Evolutionary conservation across 2,888 invertebrate genomes (phyloP), one percentile per base, ranked within the genome.

Genomic region (Sarcophaga subvicina): DNA sequence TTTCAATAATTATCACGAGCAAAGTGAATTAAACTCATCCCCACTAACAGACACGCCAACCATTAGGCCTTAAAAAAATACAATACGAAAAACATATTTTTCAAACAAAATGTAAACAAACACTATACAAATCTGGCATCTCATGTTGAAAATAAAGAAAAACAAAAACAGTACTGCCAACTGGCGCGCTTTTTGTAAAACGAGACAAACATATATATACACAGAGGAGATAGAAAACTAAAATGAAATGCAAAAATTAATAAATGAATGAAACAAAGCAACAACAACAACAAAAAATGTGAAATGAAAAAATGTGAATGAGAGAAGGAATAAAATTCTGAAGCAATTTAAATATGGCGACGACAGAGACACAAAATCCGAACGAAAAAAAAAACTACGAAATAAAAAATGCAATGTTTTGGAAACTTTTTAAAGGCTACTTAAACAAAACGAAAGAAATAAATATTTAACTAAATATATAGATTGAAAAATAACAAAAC

Each of bases 151-250:
- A 8, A 12, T 17, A n/a, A 77, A 69, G 77, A 64, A 22, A 80
- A 77, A 80, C 64, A 67, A 22, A 80, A 77, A 80, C 64, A 67
- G 80, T 75, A 88, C 72, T 70, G 78, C 66, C 67, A 86, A 27
- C 45, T 85, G 76, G 83, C 83, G 71, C 80, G 88, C 83, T 83
- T 83, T 87, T 73, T 80, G 70, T 12, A 54, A 76, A 88, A 85
- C 66, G 85, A 88, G 80, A 88, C 54, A 45, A 17, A 17, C 73
- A 22, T 59, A 75, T 14, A 63, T 8, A 49, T 3, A 66, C 37
- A 54, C n/a, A 67, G 64, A 69, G 6, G n/a, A 25, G 59, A 67
- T 70, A 66, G 22, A 60, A 25, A 63, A 70, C 4, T 63, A 69
- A 82, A 82, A 4, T 45, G 69, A 70, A 72, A 62, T 54, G 10